Evolutionary conservation across 2,888 invertebrate species (phyloP), one percentile per base, ranked within the genome.

Genomic region (Cheilosia variabilis): DNA sequence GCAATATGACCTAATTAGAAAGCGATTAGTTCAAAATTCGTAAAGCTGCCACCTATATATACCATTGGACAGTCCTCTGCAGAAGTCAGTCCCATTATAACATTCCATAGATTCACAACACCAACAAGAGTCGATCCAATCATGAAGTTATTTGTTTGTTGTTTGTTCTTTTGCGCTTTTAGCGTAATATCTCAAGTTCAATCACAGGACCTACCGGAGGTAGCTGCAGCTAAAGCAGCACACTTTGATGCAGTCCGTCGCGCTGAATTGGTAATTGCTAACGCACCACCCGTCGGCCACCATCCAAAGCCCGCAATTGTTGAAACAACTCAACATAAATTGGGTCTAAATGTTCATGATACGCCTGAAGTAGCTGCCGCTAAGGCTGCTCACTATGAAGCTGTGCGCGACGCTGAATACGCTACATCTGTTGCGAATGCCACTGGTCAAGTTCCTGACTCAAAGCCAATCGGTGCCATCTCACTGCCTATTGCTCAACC

Each of bases 131-230:
- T 27, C 24, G 34, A 19, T 22, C 5, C 7, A 10, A 79, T 53
- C 55, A 84, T 84, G 84, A 84, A 84, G 43, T 31, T 81, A 15
- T 76, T 77, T 43, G 13, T 41, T n/a, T 55, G 60, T 19, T 72
- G 71, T n/a, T 68, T 86, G n/a, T 37, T 66, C 1, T 5, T 81
- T 2, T 77, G 72, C 15, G 53, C 66, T 17, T 1, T 52, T 31
- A 57, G 62, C 19, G 7, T 4, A 37, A 37, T 80, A 1, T 47
- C 66, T 1, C 88, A 88, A 27, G 89, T 89, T 73, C 92, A 92
- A 24, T 92, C 93, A 1, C 91, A 91, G 87, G 93, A 93, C 72
- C 92, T 93, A 7, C 92, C 92, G 34, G 93, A 93, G 89, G 91
- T 91, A 24, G 89, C 90, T 27, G 88, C 90, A 88, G 92, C 92